phyloP scores from a whole-genome alignment of 2,888 invertebrate genomes.

The Lasioglossum calceatum region DNA sequence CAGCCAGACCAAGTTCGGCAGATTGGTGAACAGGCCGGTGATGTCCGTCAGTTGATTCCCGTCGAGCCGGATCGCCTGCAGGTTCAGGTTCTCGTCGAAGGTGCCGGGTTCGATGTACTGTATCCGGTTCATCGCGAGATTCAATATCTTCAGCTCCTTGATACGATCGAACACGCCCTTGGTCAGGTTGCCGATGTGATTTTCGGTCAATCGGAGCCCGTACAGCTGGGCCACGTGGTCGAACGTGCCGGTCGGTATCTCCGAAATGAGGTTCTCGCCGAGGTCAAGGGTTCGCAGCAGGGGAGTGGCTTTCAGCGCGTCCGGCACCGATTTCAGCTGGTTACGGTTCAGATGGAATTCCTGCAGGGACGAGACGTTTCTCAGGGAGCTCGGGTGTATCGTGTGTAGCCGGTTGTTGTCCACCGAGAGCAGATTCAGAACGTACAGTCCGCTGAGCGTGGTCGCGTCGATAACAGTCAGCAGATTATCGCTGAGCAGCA shows the following conservation, averaged over 20 bases:
- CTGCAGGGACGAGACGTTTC: conserved; percentile 92
- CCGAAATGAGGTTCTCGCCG: conserved; percentile 93
- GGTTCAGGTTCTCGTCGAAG: conserved; percentile 91
- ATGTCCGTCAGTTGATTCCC: conserved; percentile 93
- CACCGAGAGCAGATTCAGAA: conserved; percentile 90
- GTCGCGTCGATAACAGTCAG: conserved; percentile 90
- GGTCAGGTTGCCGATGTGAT: conserved; percentile 92
- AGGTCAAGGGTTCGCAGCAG: conserved; percentile 92
- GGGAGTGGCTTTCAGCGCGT: conserved; percentile 90
- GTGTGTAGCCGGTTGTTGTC: conserved; percentile 92
- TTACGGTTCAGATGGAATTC: conserved; percentile 94
- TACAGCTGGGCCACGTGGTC: conserved; percentile 92
- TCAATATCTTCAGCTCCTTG: conserved; percentile 92
- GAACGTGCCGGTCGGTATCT: conserved; percentile 92
- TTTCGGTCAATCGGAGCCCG: conserved; percentile 93
- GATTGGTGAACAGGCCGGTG: conserved; percentile 91
- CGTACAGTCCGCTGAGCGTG: conserved; percentile 91
- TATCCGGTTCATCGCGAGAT: conserved; percentile 93
- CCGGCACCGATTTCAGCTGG: conserved; percentile 90
- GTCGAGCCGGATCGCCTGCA: conserved; percentile 93
- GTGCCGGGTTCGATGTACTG: conserved; percentile 91
- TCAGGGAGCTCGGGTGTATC: conserved; percentile 91
- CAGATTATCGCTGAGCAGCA: conserved; percentile 93
- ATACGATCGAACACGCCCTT: conserved; percentile 93
- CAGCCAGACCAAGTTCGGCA: conserved; percentile 93